Conservation (phyloP, 2,113 vertebrate genomes). For the Equus przewalskii region DNA sequence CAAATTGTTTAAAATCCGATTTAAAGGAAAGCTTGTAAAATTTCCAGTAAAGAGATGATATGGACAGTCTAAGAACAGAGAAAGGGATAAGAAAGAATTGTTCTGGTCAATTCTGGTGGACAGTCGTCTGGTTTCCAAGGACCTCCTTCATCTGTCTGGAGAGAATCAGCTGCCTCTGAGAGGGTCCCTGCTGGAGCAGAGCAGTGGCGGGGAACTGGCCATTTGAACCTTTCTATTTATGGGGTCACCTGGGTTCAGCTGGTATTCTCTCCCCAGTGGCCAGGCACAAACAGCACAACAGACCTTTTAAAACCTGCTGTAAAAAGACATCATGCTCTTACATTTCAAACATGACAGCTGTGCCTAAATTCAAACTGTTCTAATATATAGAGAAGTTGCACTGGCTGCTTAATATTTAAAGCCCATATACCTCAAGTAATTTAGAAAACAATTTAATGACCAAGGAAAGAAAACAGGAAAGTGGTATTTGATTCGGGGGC, state of each 20-base stretch:
- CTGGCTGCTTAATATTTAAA: background rate
- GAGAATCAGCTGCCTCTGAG: background rate
- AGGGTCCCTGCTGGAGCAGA: background rate
- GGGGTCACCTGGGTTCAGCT: too few relatives aligned
- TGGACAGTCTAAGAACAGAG: background rate
- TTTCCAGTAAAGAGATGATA: background rate
- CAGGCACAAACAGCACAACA: background rate
- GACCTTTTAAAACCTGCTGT: background rate
- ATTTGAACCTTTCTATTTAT: background rate
- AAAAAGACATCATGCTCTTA: background rate
- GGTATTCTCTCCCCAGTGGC: background rate
- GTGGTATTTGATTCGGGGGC: background rate
- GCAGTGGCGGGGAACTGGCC: background rate
- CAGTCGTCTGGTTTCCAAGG: background rate
- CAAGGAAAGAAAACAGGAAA: background rate
- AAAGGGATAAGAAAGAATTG: accelerated
- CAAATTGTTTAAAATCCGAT: background rate
- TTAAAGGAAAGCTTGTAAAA: background rate
- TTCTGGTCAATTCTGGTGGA: background rate
- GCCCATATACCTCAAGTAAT: background rate
- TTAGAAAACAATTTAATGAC: background rate
- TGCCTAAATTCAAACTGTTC: background rate
- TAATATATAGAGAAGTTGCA: background rate
- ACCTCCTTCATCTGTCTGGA: background rate
- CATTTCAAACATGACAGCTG: background rate